These are phyloP conservation scores for Carettochelys insculpta DNA, from an alignment of 2,113 vertebrate genomes.

Conservation along the genomic window DNA sequence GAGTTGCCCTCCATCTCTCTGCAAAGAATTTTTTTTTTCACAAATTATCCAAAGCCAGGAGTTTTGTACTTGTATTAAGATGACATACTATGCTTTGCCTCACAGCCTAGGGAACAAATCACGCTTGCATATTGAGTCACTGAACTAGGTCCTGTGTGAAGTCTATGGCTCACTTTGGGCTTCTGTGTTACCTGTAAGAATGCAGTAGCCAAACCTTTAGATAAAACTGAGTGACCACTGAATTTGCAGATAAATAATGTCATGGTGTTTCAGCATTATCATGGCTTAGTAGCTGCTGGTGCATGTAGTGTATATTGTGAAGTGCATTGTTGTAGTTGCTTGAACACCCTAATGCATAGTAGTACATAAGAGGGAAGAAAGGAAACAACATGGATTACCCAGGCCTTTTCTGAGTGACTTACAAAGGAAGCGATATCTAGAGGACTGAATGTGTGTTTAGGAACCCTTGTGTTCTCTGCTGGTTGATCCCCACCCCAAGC, in stretches of 20 bases:
- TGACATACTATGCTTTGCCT: background rate
- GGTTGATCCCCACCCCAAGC: too few relatives aligned
- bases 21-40: background rate
- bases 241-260: background rate
- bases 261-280: conserved; percentile 7
- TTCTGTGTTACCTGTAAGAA: background rate
- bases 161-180: background rate
- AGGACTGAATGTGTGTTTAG: background rate
- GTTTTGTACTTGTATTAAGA: background rate
- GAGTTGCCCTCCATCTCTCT: background rate
- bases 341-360: background rate
- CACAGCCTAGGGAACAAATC: background rate
- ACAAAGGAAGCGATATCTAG: background rate
- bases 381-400: background rate
- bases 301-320: background rate
- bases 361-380: background rate
- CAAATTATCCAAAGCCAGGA: background rate
- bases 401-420: background rate
- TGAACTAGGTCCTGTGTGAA: fast-evolving
- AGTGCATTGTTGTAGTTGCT: background rate
- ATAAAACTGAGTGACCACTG: background rate
- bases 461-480: too few relatives aligned
- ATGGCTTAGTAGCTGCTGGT: conserved; percentile 23
- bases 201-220: background rate
- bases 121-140: background rate